phyloP scores from a whole-genome alignment of 2,113 vertebrate genomes.

The Oceanodroma tethys region DNA sequence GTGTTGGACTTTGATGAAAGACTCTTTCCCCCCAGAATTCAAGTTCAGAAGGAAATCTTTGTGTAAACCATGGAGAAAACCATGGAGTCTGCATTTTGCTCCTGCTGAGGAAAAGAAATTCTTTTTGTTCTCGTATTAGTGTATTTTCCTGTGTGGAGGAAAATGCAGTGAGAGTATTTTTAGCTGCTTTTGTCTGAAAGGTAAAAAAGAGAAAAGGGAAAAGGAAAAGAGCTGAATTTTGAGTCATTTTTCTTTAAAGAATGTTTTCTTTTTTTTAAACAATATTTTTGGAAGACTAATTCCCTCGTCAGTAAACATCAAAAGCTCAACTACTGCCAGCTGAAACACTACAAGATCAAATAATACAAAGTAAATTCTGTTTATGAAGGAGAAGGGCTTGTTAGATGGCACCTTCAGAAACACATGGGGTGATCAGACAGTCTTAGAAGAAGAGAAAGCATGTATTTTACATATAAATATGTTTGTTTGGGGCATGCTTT shows the following conservation, averaged over 20 bases:
- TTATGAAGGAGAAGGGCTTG: not conserved
- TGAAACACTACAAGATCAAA: slow-evolving; percentile 3
- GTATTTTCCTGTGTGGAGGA: not conserved
- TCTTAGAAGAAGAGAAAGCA: not conserved
- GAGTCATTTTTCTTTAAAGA: slow-evolving; percentile 24
- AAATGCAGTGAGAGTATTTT: slow-evolving; percentile 36
- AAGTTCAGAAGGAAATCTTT: not conserved
- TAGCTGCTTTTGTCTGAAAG: slow-evolving; percentile 35
- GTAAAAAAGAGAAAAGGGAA: not conserved
- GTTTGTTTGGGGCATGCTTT: not conserved
- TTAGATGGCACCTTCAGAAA: not conserved
- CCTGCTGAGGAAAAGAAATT: not conserved
- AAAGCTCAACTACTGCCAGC: slow-evolving; percentile 15
- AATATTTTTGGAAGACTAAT: slow-evolving; percentile 37
- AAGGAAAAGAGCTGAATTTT: not conserved
- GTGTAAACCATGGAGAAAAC: not conserved
- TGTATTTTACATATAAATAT: not conserved
- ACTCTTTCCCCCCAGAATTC: not conserved
- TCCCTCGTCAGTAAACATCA: slow-evolving; percentile 12
- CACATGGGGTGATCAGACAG: not conserved
- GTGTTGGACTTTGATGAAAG: not conserved
- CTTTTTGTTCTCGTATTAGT: not conserved
- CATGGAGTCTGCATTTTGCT: not conserved
- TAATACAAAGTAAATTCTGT: not conserved
- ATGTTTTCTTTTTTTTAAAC: not conserved